A percentile compares a stretch with the other conserved stretches of the same genome.
Conservation (phyloP, 2,888 invertebrate genomes). For the Rhagonycha fulva region DNA sequence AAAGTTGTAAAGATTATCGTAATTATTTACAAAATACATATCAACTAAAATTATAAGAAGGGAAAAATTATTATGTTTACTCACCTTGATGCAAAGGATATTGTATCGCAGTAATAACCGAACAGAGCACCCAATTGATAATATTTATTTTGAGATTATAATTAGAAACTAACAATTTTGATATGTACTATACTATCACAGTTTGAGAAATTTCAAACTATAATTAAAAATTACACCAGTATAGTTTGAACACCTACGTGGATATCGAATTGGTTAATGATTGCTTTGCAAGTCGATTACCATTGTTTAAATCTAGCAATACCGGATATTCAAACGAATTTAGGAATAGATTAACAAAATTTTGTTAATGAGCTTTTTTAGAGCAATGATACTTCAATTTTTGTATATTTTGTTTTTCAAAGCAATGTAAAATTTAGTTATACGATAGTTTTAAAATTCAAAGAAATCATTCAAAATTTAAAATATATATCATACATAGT, state of each 20-base stretch:
- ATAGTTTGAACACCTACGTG: background rate
- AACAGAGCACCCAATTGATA: background rate
- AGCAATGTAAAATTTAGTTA: background rate
- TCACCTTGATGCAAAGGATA: background rate
- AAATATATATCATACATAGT: no score
- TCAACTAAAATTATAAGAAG: background rate
- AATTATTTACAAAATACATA: background rate
- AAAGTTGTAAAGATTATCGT: background rate
- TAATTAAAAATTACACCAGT: background rate
- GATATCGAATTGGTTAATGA: background rate
- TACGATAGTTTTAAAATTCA: background rate
- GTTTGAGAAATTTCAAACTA: background rate
- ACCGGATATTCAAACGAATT: background rate
- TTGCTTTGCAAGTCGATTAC: slow-evolving; percentile 5
- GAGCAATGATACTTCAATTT: background rate
- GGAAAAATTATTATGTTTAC: background rate
- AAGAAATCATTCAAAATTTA: no score
- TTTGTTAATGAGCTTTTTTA: background rate
- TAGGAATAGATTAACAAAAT: background rate
- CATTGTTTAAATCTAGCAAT: background rate
- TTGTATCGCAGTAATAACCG: background rate
- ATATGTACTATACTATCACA: background rate
- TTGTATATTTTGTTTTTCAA: background rate
- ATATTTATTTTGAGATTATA: background rate
- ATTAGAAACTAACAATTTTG: background rate